Evolutionary conservation across 92 coral and sea anemone genomes (phyloP), one percentile per base, ranked within the genome.

Genomic region (Paramuricea clavata): DNA sequence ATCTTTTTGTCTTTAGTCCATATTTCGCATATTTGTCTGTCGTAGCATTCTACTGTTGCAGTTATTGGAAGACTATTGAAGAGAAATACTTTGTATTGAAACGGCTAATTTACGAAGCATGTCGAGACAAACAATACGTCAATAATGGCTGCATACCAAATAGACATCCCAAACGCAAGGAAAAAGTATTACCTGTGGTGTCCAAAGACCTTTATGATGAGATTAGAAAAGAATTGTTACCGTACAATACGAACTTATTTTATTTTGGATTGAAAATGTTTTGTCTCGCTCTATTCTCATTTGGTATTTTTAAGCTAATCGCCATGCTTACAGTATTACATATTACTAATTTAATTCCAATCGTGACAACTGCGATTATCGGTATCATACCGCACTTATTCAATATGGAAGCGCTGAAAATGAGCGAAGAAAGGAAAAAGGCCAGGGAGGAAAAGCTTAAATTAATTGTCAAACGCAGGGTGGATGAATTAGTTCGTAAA

Each of bases 11-110:
- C 27, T 60, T 28, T 12, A 60, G 4, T 60, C 41, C 41, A 13
- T 30, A 30, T 69, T n/a, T 69, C 33, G 75, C 41, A 60, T 60
- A 7, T 60, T 60, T 60, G n/a, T 60, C 68, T 22, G 68, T 60
- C 68, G 6, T 60, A 22, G 3, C 68, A 25, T 60, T 60, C 68
- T 22, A 60, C 33, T 25, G 68, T 28, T 60, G 12, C 32, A 22
- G 31, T 28, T 60, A 60, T 31, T 60, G 68, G 68, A 28, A 8
- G 68, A 0, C 68, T 28, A 60, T 60, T 30, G 68, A 60, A 60
- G 31, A 60, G 68, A 26, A 60, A 60, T 60, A 60, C 68, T 60
- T 60, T 60, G 28, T 60, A 15, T 60, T 60, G 21, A 60, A 60
- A 1, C 32, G 11, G 28, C n/a, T 60, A 6, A 60, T 60, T 6